Evolutionary conservation across 1,140 invertebrate genomes (phyloP), one percentile per base, ranked within the genome.

Genomic region (Arion vulgaris): DNA sequence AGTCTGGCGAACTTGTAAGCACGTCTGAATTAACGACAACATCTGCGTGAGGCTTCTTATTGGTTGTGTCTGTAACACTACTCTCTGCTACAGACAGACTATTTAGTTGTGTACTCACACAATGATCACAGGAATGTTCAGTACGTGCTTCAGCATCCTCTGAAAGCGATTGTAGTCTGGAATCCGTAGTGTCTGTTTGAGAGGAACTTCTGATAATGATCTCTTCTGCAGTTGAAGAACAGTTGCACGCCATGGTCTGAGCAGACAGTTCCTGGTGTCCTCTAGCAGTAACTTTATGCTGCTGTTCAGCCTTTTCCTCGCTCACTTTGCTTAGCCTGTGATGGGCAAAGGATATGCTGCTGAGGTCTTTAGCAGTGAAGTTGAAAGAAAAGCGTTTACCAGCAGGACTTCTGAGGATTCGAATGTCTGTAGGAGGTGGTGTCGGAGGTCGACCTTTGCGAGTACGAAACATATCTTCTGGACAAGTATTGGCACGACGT

Each of bases 371-470:
- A 53, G 76, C 32, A 39, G 5, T 66, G 57, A 66, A 68, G 51
- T 51, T 80, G 62, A 80, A 80, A 41, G 62, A 71, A 32, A 80
- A 80, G n/a, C 78, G 62, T 34, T 80, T 80, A 15, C 68, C 41
- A 13, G 41, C 51, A 45, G 62, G 17, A 32, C 5, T 57, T 71
- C 51, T 80, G n/a, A 79, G 32, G 4, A 45, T 72, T 39, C 45
- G 23, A 32, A 71, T 28, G 66, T 80, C 78, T 23, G 39, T 38
- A 23, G 78, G 78, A 28, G 78, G 78, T n/a, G 78, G 78, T 4
- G 78, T 80, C 0, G 78, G 78, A 2, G 78, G 78, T 17, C 78
- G 62, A 11, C 68, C 78, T 49, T 51, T 69, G 41, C 78, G 62
- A 9, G n/a, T 23, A 1, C 32, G 39, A 53, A 80, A 80, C 78